Base-by-base conservation (phyloP, 2,888 invertebrate genomes). In the Tromatobia lineatoria region DNA sequence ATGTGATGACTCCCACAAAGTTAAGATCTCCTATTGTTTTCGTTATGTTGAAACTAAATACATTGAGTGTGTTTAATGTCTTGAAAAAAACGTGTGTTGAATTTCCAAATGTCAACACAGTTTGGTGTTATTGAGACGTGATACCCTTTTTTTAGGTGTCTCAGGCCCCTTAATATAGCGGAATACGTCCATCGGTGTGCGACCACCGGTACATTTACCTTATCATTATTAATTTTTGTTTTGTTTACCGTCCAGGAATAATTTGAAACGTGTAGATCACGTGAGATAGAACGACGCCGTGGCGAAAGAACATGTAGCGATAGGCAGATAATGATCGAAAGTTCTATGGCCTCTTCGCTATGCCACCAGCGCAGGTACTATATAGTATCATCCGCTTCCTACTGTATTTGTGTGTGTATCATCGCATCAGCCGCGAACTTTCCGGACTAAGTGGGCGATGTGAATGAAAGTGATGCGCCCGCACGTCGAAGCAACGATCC, bases 391-490 rank as follows among this genome's bases (percentile, higher is more conserved):
- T 18, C 38, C 38, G 1, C 38, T 2, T 38, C 1, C 38, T 42
- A 18, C 20, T 52, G n/a, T 7, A 18, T 10, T 7, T 38, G 38
- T 10, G 38, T 50, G 59, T 29, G 34, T 52, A 77, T 76, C 67
- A 69, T 83, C 76, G 64, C 42, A 59, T 59, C 76, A 20, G 67
- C 45, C 67, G 23, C 54, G 57, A 77, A 57, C 45, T 45, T 57
- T 57, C 38, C 50, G 67, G 25, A 57, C 45, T 57, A 67, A 57
- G 67, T 73, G 76, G 47, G 11, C 25, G 47, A 54, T 59, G 76
- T 80, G 83, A 83, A 76, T 77, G 83, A 77, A 77, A 76, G 80
- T 71, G 83, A 80, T 76, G 79, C 45, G 80, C 54, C 47, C 15
- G 59, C 50, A 42, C 50, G 29, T 67, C 71, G 79, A 70, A 67